Conservation (phyloP, 2,888 invertebrate genomes). For the Palloptera scutellata region DNA sequence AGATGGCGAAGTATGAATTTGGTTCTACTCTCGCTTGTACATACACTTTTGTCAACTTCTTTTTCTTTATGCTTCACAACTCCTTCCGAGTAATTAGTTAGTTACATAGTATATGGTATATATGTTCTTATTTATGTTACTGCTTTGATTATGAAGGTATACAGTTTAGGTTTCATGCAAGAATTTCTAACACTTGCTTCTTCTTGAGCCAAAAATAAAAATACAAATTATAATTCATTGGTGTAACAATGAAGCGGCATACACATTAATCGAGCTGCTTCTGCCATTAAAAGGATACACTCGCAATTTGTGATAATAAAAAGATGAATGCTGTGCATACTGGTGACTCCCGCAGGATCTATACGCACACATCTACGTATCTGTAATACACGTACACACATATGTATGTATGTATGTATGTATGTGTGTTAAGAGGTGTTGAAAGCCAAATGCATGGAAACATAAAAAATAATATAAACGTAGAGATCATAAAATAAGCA, state of each 20-base stretch:
- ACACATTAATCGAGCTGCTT: background rate
- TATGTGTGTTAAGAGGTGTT: background rate
- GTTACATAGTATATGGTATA: no score
- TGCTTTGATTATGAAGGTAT: no score
- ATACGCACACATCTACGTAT: background rate
- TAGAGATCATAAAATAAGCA: constrained; percentile 8
- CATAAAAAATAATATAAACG: background rate
- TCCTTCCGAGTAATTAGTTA: no score
- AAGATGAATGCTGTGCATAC: background rate
- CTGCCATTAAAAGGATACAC: constrained; percentile 13
- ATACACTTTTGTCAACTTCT: no score
- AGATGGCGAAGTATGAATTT: no score
- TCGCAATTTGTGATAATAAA: constrained; percentile 3
- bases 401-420: background rate
- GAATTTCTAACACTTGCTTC: no score
- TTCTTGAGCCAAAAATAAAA: no score
- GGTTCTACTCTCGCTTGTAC: no score
- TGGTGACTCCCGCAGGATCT: background rate
- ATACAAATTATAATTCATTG: background rate
- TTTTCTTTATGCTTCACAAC: no score
- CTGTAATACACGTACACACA: background rate
- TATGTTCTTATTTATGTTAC: no score
- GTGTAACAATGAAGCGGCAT: background rate
- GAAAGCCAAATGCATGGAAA: no score
- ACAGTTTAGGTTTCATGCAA: no score